Percentiles rank a stretch among this genome's conserved stretches.
These are phyloP conservation scores for Morone saxatilis DNA, from an alignment of 2,113 vertebrate species.

Conservation along the genomic window DNA sequence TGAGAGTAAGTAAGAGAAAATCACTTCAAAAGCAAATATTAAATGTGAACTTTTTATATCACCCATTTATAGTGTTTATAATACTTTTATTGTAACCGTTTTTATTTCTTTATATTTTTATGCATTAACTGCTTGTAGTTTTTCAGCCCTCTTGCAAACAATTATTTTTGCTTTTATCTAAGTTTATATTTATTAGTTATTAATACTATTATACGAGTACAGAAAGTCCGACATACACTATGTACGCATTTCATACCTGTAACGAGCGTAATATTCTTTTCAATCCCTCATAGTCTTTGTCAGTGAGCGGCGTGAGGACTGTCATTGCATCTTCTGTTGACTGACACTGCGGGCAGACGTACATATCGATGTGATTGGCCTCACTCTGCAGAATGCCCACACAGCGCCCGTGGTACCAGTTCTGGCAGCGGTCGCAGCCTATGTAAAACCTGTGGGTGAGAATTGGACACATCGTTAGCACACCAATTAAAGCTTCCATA, in stretches of 20 bases:
- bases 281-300: conserved; percentile 96
- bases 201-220: background rate
- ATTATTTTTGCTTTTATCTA: background rate
- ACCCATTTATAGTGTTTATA: background rate
- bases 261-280: conserved; percentile 96
- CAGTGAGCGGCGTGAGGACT: conserved; percentile 95
- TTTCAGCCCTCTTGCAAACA: background rate
- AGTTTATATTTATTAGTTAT: background rate
- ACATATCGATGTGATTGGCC: conserved; percentile 97
- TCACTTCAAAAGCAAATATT: background rate
- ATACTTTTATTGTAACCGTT: background rate
- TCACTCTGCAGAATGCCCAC: conserved; percentile 98
- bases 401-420: conserved; percentile 99
- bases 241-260: conserved; percentile 84
- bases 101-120: background rate
- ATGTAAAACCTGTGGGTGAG: conserved; percentile 93
- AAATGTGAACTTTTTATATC: background rate
- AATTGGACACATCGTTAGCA: background rate
- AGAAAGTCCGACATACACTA: background rate
- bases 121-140: background rate
- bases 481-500: too few species aligned
- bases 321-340: conserved; percentile 99
- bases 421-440: conserved; percentile 98
- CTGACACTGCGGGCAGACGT: conserved; percentile 98
- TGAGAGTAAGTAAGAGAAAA: too few species aligned